Evolutionary conservation across 35 echinoderm and acorn worm genomes (phyloP), one percentile per base, ranked within the genome.

Genomic region (Lytechinus variegatus): DNA sequence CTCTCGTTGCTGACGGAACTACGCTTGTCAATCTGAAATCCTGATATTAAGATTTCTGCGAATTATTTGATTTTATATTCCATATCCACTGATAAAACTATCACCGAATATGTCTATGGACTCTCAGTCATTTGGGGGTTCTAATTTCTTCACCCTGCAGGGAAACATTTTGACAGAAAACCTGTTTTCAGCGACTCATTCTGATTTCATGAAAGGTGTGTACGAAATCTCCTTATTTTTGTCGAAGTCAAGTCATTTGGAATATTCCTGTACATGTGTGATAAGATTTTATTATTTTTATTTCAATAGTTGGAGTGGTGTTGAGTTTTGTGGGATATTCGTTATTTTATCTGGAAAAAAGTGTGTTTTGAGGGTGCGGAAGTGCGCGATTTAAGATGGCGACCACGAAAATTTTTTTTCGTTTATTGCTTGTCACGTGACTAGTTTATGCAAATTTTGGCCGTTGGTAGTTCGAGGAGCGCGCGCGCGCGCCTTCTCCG

Each of bases 1-100:
- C 92, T 93, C 53, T 93, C 54, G 55, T 93, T 93, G 92, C 16
- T 13, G 92, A 55, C 92, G 92, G 92, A 93, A 93, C 92, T 93
- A 93, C 92, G 92, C 92, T 44, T 53, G 92, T 56, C 19, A 56
- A 93, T 13, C 53, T 6, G 1, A 55, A 27, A 93, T 10, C 5
- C 92, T 0, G 57, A 54, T 57, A 44, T 79, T 7, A 79, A 52
- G 88, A 52, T 52, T 90, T 90, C 52, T 24, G 3, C 9, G 54
- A 53, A 13, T 54, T 93, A 53, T 57, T 10, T 33, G 55, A 93
- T 12, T 93, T 54, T 57, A 56, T 57, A 16, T 55, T 55, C 52
- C 57, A 4, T 33, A 79, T 16, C 88, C 88, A 90, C 8, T 54
- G 88, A 55, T 28, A 53, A 57, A 28, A 93, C 53, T 4, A 53